Evolutionary conservation across 2,888 invertebrate species (phyloP).

Genomic region (Cephus nigrinus): DNA sequence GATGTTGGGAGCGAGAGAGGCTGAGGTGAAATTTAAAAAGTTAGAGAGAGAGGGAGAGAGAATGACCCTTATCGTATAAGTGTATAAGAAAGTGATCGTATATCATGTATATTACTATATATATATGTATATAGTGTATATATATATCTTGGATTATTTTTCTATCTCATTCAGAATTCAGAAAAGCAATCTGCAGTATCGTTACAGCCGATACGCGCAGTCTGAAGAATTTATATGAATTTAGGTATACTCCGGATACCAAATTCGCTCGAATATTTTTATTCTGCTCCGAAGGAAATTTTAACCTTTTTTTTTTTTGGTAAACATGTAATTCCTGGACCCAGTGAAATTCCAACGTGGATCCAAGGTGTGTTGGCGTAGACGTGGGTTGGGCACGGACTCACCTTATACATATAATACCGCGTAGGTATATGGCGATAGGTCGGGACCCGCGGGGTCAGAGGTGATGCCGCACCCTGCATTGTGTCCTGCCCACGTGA

Average conservation of each 20-base stretch:
- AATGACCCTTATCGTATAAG: neutral
- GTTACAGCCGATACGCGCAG: neutral
- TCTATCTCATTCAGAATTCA: neutral
- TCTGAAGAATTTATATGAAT: neutral
- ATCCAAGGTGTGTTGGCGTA: constrained; percentile 51
- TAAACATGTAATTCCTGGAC: constrained; percentile 42
- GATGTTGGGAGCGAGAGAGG: neutral
- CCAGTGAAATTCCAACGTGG: constrained; percentile 48
- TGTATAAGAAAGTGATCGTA: neutral
- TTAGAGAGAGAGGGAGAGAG: too few species aligned
- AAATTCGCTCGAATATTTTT: neutral
- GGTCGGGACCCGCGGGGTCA: constrained; percentile 61
- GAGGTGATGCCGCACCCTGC: constrained; percentile 64
- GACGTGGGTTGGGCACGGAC: constrained; percentile 50
- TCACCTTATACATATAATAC: constrained; percentile 17
- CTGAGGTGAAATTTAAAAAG: neutral
- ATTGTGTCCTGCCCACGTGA: constrained; percentile 64
- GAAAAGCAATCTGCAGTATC: neutral
- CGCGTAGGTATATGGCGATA: constrained; percentile 30
- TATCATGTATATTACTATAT: neutral
- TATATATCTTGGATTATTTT: neutral
- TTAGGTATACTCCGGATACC: neutral
- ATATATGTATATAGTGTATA: too few species aligned
- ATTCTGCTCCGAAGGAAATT: neutral
- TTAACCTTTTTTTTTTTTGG: neutral